Evolutionary conservation across 2,113 vertebrate species (phyloP), one percentile per base, ranked within the genome.

Genomic region (Bufo gargarizans): DNA sequence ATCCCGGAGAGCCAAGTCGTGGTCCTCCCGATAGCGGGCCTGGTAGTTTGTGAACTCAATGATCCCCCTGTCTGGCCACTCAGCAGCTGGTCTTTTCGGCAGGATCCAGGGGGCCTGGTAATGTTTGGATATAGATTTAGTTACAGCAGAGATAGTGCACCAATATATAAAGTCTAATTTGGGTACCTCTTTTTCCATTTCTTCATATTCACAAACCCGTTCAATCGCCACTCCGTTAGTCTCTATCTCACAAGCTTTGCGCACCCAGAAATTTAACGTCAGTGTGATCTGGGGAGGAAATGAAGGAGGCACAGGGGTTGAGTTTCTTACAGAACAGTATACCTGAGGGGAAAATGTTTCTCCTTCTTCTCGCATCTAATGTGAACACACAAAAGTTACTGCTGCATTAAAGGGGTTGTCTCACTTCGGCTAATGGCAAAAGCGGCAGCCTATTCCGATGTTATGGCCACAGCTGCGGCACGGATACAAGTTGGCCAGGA

Each of bases 201-300:
- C 90, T 90, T 90, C 65, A 87, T 94, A 93, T 89, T 94, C 92
- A 91, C 86, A 93, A 76, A 94, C 65, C 84, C 92, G 92, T 92
- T 94, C 92, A 89, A 94, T 89, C 9, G 91, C 92, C 90, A 93
- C 84, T 71, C 91, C 91, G 82, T 93, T 94, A 6, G 90, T 93
- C 90, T 93, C 83, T 0, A 95, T 92, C 92, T 96, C 93, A 91
- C 91, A 94, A 4, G 90, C 90, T 88, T 93, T 93, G 16, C 47
- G 84, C 43, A 94, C 91, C 91, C 91, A 92, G 81, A 92, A 91
- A 89, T 91, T 93, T 53, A 95, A 89, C 83, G 90, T 92, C 6
- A 92, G 93, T 80, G 93, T 95, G 88, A 94, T 91, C 93, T 95
- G 89, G 19, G 71, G 69, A 86, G 86, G 61, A 90, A 72, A 16